Conservation (phyloP, 2,797 vertebrate species). For the Mus spretus region DNA sequence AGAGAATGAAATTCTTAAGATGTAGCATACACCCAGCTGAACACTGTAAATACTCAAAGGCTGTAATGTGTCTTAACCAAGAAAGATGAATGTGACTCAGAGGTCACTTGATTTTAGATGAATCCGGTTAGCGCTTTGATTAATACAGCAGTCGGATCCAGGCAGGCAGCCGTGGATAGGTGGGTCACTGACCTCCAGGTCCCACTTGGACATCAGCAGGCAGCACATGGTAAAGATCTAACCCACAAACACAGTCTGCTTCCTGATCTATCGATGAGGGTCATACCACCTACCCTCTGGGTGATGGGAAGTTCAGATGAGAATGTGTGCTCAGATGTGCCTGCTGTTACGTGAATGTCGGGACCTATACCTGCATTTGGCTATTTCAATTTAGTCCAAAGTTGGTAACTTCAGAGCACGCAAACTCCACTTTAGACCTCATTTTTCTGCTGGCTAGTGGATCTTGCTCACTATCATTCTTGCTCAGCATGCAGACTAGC, state of each 20-base stretch:
- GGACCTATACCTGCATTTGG: fast-evolving
- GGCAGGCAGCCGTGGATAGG: neutral
- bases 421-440: neutral
- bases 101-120: neutral
- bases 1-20: neutral
- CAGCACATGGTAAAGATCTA: neutral
- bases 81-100: neutral
- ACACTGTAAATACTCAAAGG: neutral
- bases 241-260: neutral
- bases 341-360: neutral
- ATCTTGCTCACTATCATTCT: neutral
- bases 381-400: neutral
- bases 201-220: neutral
- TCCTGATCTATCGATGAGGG: neutral
- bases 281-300: neutral
- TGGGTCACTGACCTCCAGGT: fast-evolving
- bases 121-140: neutral
- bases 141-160: fast-evolving
- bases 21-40: neutral
- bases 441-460: neutral
- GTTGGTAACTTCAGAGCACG: neutral
- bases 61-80: neutral
- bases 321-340: neutral
- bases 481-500: neutral
- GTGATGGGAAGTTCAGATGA: neutral